Conservation (phyloP, 2,797 vertebrate species). For the Diplodus sargus region DNA sequence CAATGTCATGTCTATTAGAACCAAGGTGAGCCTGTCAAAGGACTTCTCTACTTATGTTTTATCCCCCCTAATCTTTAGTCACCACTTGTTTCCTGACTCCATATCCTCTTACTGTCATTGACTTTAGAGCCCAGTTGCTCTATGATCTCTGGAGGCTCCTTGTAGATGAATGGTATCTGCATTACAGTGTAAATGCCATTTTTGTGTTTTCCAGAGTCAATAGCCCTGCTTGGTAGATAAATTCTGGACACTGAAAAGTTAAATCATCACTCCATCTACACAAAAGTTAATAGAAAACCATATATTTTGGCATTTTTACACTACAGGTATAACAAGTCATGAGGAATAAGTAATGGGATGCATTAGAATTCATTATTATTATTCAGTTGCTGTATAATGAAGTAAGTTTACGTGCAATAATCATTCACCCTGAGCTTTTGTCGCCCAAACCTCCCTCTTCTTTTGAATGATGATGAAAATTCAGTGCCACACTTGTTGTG, state of each 20-base stretch:
- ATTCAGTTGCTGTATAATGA: conserved; percentile 12
- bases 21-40: conserved; percentile 42
- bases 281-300: too few species aligned
- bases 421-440: neutral
- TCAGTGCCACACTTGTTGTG: conserved; percentile 1
- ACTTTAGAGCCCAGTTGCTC: conserved; percentile 40
- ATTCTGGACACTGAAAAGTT: neutral
- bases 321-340: conserved; percentile 7
- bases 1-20: conserved; percentile 29
- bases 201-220: neutral
- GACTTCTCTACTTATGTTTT: conserved; percentile 40
- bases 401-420: neutral
- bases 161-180: conserved; percentile 17
- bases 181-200: neutral
- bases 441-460: neutral
- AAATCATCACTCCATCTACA: neutral
- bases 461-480: neutral
- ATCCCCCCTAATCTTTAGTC: conserved; percentile 34
- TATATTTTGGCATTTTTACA: neutral
- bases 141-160: conserved; percentile 21
- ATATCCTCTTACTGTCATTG: conserved; percentile 38
- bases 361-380: conserved; percentile 13
- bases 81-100: conserved; percentile 34
- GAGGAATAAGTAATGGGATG: conserved; percentile 6
- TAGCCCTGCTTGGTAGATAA: neutral